A percentile compares a stretch with the other conserved stretches of the same genome.
Conservation (phyloP, 1,140 invertebrate species). For the Cataglyphis hispanica region DNA sequence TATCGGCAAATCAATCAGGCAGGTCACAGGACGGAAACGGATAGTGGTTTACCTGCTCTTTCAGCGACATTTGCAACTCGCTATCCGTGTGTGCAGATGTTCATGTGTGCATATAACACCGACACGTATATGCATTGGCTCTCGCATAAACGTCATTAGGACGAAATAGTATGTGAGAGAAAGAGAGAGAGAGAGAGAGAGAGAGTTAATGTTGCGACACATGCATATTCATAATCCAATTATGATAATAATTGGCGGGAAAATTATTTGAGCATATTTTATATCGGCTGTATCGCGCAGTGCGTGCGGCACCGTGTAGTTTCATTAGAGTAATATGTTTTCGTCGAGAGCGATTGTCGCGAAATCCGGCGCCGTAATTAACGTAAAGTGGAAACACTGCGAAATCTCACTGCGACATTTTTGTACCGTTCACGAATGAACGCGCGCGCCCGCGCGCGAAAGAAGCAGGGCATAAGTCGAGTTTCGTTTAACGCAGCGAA, state of each 20-base stretch:
- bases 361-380: slow-evolving; percentile 52
- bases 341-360: background rate
- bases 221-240: slow-evolving; percentile 70
- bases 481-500: slow-evolving; percentile 21
- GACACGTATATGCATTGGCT: background rate
- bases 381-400: slow-evolving; percentile 22
- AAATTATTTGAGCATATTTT: slow-evolving; percentile 52
- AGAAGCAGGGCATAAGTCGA: background rate
- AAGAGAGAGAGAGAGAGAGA: no score
- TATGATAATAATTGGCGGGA: slow-evolving; percentile 61
- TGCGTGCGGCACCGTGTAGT: background rate
- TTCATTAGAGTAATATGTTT: slow-evolving; percentile 29
- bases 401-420: slow-evolving; percentile 21
- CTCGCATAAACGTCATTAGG: slow-evolving; percentile 16
- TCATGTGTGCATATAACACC: background rate
- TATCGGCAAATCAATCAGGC: slow-evolving; percentile 55
- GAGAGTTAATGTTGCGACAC: slow-evolving; percentile 46
- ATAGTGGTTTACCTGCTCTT: slow-evolving; percentile 33
- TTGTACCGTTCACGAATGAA: slow-evolving; percentile 25
- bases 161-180: background rate
- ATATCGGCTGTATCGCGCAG: background rate
- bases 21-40: slow-evolving; percentile 25
- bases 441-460: background rate
- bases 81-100: slow-evolving; percentile 26
- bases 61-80: slow-evolving; percentile 61